These are phyloP conservation scores for Digitonthophagus gazella DNA, from an alignment of 2,888 invertebrate genomes.

Conservation along the genomic window DNA sequence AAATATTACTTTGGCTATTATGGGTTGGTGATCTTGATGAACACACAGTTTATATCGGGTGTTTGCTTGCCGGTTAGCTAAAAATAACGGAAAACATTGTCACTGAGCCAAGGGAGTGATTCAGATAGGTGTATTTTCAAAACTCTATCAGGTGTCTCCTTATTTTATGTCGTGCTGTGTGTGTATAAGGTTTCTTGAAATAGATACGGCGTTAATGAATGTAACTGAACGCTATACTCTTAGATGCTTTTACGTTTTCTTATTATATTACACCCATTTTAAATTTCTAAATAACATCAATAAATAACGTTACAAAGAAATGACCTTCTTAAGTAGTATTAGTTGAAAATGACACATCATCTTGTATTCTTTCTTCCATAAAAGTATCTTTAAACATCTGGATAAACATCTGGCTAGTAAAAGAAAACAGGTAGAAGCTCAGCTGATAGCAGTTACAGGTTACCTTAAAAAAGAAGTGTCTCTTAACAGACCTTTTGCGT, in stretches of 20 bases:
- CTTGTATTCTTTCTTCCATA: neutral
- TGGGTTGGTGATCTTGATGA: neutral
- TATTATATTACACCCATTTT: conserved; percentile 1
- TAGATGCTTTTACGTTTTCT: neutral
- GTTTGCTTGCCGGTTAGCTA: conserved; percentile 6
- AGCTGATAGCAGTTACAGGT: neutral
- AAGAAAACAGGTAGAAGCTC: too few relatives aligned
- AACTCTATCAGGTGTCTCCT: conserved; percentile 25
- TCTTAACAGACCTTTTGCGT: neutral
- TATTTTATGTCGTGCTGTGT: conserved; percentile 17
- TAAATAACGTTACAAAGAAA: too few relatives aligned
- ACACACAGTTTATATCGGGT: neutral
- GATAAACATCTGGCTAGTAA: neutral
- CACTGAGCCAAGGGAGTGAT: conserved; percentile 21
- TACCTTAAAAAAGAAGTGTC: neutral
- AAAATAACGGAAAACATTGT: conserved; percentile 23
- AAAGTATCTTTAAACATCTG: neutral
- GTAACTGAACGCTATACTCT: conserved; percentile 5
- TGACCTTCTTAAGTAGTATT: too few relatives aligned
- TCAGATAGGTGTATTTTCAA: conserved; percentile 21
- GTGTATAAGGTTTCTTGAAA: conserved; percentile 16
- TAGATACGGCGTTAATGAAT: conserved; percentile 24
- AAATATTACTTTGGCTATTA: neutral
- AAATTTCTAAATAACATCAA: too few relatives aligned
- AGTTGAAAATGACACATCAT: too few relatives aligned